phyloP scores from a whole-genome alignment of 2,113 vertebrate genomes.

The Eurystomus gularis region DNA sequence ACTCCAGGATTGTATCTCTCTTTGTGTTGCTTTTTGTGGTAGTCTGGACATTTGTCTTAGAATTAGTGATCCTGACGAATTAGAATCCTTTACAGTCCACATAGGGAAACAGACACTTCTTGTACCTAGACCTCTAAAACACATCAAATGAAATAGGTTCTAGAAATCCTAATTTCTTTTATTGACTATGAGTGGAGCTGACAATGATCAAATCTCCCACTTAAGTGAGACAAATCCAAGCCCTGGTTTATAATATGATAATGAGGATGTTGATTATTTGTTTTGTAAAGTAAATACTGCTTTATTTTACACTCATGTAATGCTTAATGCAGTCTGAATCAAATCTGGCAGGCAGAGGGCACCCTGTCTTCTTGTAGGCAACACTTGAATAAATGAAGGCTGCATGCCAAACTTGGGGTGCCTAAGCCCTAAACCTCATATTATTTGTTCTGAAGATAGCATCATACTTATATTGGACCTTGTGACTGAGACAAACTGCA shows the following conservation, averaged over 20 bases:
- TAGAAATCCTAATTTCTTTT: not conserved
- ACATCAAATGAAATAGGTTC: not conserved
- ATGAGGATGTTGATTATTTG: not conserved
- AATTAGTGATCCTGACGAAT: not conserved
- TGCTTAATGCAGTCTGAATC: not conserved
- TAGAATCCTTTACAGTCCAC: not conserved
- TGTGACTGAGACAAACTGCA: not conserved
- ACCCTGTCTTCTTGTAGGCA: constrained; percentile 17
- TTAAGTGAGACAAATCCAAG: not conserved
- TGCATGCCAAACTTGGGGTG: not conserved
- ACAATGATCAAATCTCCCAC: not conserved
- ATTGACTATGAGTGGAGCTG: accelerated
- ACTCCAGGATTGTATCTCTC: not conserved
- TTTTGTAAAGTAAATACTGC: not conserved
- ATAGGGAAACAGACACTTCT: not conserved
- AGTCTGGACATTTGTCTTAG: not conserved
- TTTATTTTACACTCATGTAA: not conserved
- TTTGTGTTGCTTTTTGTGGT: not conserved
- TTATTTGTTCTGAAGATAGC: not conserved
- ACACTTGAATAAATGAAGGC: not conserved
- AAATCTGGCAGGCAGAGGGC: constrained; percentile 38
- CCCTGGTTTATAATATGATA: not conserved
- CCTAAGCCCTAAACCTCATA: not conserved
- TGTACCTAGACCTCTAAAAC: not conserved
- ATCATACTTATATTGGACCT: not conserved